Percentiles rank a stretch among this genome's conserved stretches.
phyloP scores from a whole-genome alignment of 92 coral and sea anemone genomes.

The Blastomussa wellsi region DNA sequence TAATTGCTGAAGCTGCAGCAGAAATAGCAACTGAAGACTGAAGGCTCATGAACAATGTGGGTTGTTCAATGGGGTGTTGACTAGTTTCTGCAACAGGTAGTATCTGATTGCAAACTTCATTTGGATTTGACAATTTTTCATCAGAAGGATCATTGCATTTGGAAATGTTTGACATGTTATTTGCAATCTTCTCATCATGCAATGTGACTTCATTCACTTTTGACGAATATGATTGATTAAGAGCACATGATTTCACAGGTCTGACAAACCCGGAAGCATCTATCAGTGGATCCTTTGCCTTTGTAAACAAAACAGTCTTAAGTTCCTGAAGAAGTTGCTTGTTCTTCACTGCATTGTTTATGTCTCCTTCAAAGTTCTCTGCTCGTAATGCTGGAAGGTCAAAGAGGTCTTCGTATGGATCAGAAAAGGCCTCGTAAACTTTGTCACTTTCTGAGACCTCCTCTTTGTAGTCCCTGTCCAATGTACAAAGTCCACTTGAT shows the following conservation, averaged over 20 bases:
- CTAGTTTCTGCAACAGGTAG: neutral
- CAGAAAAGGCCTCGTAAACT: constrained; percentile 90
- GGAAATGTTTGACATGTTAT: neutral
- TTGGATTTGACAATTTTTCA: neutral
- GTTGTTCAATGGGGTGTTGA: neutral
- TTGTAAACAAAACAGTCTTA: constrained; percentile 76
- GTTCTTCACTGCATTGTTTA: constrained; percentile 68
- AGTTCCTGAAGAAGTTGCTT: constrained; percentile 83
- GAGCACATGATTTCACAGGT: constrained; percentile 25
- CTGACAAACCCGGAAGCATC: constrained; percentile 80
- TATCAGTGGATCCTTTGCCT: constrained; percentile 83
- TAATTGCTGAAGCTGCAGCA: constrained; percentile 84
- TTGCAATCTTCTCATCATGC: neutral
- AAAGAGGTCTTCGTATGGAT: constrained; percentile 50
- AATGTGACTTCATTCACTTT: neutral
- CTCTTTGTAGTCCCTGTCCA: constrained; percentile 4
- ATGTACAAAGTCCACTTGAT: constrained; percentile 4
- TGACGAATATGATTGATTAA: neutral
- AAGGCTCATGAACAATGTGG: constrained; percentile 2
- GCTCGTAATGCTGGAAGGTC: constrained; percentile 42
- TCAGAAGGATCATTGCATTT: neutral
- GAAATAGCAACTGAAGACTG: constrained; percentile 78
- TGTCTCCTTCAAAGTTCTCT: constrained; percentile 73
- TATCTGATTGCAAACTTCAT: neutral
- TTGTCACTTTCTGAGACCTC: constrained; percentile 58